Evolutionary conservation across 2,797 vertebrate genomes (phyloP).

Genomic region (Adelosebastes latens): DNA sequence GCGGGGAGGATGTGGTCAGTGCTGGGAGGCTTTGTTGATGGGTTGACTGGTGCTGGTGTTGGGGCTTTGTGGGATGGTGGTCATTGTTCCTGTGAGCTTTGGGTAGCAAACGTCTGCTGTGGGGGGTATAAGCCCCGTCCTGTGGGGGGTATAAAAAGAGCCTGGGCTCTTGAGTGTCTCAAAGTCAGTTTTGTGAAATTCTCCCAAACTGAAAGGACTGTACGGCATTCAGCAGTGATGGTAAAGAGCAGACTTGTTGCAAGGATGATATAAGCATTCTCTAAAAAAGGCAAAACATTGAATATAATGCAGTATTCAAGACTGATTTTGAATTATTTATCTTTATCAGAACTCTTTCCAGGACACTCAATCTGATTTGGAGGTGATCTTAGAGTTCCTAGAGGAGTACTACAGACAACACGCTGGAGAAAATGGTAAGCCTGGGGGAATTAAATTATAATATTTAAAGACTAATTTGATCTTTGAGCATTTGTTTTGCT

Average conservation of each 20-base stretch:
- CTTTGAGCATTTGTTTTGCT: background rate
- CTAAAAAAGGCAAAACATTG: background rate
- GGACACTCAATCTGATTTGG: conserved; percentile 81
- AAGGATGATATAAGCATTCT: background rate
- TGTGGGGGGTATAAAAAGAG: conserved; percentile 68
- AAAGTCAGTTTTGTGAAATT: conserved; percentile 46
- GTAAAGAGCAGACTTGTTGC: conserved; percentile 54
- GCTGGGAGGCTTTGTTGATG: conserved; percentile 69
- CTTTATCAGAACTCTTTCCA: conserved; percentile 61
- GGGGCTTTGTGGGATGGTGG: conserved; percentile 71
- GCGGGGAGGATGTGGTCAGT: conserved; percentile 84
- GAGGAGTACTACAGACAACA: conserved; percentile 84
- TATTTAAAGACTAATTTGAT: background rate
- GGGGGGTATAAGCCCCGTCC: conserved; percentile 41
- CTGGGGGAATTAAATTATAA: background rate
- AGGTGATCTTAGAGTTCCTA: conserved; percentile 85
- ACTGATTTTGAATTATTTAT: conserved; percentile 20
- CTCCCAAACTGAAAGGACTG: conserved; percentile 33
- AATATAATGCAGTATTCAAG: background rate
- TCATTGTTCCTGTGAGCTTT: conserved; percentile 73
- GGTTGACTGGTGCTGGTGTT: conserved; percentile 66
- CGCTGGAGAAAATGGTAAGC: conserved; percentile 52
- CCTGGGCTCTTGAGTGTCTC: background rate
- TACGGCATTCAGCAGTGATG: conserved; percentile 51
- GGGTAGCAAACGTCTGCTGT: conserved; percentile 49